Evolutionary conservation across 1,140 invertebrate genomes (phyloP).

Genomic region (Meloidogyne chitwoodi): DNA sequence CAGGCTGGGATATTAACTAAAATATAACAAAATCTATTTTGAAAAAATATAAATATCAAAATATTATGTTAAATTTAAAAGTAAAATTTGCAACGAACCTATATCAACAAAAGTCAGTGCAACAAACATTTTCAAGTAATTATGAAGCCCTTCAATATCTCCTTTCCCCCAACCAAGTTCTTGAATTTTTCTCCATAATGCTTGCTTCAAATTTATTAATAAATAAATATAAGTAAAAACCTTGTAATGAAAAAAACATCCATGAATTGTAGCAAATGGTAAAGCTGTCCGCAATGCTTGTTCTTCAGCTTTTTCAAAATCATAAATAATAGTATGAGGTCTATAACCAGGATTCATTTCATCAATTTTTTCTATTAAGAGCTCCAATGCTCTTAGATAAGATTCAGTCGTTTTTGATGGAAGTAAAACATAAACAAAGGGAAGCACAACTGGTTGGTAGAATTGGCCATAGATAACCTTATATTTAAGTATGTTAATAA

Average conservation of each 20-base stretch:
- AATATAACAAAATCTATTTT: not conserved
- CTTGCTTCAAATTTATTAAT: not conserved
- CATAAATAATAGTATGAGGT: not conserved
- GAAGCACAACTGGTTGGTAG: not conserved
- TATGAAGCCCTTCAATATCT: not conserved
- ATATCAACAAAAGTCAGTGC: constrained; percentile 8
- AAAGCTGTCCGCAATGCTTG: not conserved
- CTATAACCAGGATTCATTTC: not conserved
- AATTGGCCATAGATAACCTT: not conserved
- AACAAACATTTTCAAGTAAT: constrained; percentile 12
- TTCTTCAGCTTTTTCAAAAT: constrained; percentile 6
- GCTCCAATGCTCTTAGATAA: not conserved
- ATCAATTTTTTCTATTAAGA: not conserved
- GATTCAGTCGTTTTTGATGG: not conserved
- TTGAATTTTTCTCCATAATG: constrained; percentile 1
- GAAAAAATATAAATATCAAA: not conserved
- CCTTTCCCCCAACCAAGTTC: not conserved
- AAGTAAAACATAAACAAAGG: not conserved
- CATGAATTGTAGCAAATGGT: not conserved
- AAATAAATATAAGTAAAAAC: not conserved
- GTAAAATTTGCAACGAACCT: not conserved
- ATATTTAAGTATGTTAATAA: too few species aligned
- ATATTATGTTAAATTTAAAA: too few species aligned
- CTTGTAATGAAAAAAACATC: not conserved
- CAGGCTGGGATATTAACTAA: not conserved